These are phyloP conservation scores for Hypsibius dujardini DNA, from an alignment of 1,140 invertebrate species.

Conservation along the genomic window DNA sequence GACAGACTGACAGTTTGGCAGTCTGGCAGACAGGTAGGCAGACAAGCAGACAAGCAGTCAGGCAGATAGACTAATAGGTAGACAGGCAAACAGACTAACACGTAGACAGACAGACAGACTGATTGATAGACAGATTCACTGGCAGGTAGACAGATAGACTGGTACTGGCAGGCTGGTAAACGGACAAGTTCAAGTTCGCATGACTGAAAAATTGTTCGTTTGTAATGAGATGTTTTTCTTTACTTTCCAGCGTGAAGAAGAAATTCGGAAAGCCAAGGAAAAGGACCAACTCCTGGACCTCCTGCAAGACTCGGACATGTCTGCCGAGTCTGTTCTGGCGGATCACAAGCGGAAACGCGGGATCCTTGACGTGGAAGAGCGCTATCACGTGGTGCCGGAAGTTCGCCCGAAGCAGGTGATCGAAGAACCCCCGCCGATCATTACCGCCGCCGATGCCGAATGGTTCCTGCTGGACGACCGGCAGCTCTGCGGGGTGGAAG, in stretches of 20 bases:
- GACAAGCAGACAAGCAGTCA: no score
- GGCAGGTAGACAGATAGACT: no score
- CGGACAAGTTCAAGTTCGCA: not conserved
- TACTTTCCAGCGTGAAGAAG: slow-evolving; percentile 21
- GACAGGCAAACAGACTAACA: no score
- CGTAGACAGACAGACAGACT: no score
- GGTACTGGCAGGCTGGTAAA: slow-evolving; percentile 21
- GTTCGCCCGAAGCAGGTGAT: slow-evolving; percentile 27
- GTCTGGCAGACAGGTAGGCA: no score
- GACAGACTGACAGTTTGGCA: no score
- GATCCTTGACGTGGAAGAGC: slow-evolving; percentile 20
- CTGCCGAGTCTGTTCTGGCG: slow-evolving; percentile 56
- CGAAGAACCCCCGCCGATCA: slow-evolving; percentile 24
- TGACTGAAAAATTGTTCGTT: not conserved
- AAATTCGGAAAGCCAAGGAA: slow-evolving; percentile 20
- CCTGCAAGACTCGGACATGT: slow-evolving; percentile 27
- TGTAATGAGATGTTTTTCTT: slow-evolving; percentile 19
- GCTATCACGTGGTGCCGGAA: slow-evolving; percentile 31
- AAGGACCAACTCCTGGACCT: slow-evolving; percentile 28
- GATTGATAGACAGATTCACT: not conserved
- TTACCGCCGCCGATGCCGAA: slow-evolving; percentile 48
- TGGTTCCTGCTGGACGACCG: slow-evolving; percentile 57
- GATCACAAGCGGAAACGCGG: slow-evolving; percentile 39
- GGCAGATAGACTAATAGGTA: no score
- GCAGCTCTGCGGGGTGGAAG: slow-evolving; percentile 38